A percentile compares a stretch with the other conserved stretches of the same genome.
These are phyloP conservation scores for Margarornis squamiger DNA, from an alignment of 2,797 vertebrate species.

Conservation along the genomic window DNA sequence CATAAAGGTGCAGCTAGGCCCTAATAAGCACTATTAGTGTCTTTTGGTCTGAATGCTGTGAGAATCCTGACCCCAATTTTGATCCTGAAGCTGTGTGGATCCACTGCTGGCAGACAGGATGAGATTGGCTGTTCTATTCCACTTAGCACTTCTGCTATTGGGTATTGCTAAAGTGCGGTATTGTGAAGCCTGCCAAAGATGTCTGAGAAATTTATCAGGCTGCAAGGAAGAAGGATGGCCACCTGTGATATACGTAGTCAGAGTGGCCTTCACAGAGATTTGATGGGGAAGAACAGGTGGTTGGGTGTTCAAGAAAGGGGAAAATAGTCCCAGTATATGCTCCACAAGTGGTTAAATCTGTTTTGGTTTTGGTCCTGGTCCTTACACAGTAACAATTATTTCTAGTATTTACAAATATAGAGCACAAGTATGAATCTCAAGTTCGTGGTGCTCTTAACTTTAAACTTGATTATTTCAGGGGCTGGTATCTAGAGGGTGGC, in stretches of 20 bases:
- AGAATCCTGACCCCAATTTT: background rate
- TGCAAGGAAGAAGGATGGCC: background rate
- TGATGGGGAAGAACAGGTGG: background rate
- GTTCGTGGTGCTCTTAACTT: background rate
- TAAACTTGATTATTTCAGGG: background rate
- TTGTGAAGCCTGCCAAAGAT: background rate
- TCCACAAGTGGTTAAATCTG: background rate
- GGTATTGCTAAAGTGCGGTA: background rate
- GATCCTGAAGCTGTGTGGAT: background rate
- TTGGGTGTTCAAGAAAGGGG: background rate
- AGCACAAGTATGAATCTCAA: rapidly evolving
- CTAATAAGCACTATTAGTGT: background rate
- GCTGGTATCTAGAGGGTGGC: background rate
- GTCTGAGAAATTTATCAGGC: background rate
- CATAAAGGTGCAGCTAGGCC: background rate
- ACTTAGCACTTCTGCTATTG: background rate
- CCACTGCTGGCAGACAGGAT: background rate
- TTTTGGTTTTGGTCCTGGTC: background rate
- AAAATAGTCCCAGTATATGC: rapidly evolving
- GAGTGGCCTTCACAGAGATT: background rate
- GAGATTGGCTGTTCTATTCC: background rate
- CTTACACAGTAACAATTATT: background rate
- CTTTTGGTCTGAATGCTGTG: background rate
- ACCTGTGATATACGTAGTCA: background rate
- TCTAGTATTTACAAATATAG: background rate